A percentile compares a stretch with the other conserved stretches of the same genome.
Conservation (phyloP, 2,113 vertebrate species). For the Cyphomyrus plagiostoma region DNA sequence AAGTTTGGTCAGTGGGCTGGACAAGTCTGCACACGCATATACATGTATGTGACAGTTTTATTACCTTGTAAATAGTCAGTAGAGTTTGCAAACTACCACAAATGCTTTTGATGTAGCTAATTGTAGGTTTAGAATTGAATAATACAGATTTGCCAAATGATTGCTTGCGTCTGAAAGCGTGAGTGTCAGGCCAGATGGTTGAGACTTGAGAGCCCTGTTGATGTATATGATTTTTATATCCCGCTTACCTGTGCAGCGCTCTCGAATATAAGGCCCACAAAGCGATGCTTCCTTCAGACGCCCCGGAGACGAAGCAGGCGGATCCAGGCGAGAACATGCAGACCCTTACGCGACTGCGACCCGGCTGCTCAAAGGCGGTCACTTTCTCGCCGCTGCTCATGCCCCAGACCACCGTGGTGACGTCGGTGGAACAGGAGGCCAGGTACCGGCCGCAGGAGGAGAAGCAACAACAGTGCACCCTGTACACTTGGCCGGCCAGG, state of each 20-base stretch:
- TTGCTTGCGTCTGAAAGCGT: too few relatives aligned
- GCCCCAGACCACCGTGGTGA: constrained; percentile 73
- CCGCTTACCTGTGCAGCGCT: constrained; percentile 61
- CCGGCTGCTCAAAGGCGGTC: constrained; percentile 75
- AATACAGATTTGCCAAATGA: too few relatives aligned
- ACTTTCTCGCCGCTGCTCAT: constrained; percentile 57
- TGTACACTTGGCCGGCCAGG: constrained; percentile 73
- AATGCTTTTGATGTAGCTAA: too few relatives aligned
- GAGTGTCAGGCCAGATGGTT: too few relatives aligned
- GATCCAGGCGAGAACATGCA: constrained; percentile 74
- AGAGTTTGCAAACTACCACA: too few relatives aligned
- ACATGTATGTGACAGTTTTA: too few relatives aligned
- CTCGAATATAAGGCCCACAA: constrained; percentile 73
- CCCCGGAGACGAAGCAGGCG: constrained; percentile 65
- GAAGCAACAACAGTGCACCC: constrained; percentile 91
- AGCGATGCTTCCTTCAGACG: constrained; percentile 75
- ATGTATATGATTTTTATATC: not conserved
- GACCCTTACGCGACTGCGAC: constrained; percentile 73
- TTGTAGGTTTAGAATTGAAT: too few relatives aligned
- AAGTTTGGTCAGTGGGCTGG: too few relatives aligned
- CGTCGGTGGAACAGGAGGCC: constrained; percentile 88
- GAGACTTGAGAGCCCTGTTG: not conserved
- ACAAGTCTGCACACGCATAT: too few relatives aligned
- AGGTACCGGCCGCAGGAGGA: constrained; percentile 73
- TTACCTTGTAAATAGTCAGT: too few relatives aligned